Base-by-base conservation (phyloP, 2,113 vertebrate species). In the Tricholaema leucomelas region DNA sequence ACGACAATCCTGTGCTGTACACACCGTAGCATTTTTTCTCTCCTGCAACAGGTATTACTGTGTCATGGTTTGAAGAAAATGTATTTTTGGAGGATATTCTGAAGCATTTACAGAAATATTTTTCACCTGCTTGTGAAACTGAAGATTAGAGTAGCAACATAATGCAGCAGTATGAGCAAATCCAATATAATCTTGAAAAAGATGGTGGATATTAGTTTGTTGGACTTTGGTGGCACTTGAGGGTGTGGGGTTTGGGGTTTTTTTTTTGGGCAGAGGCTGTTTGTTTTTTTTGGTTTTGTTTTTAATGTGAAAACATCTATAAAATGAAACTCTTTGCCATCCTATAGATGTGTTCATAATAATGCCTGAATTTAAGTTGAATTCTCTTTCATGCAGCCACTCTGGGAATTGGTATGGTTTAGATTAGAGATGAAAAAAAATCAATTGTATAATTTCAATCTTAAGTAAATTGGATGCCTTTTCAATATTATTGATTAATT, bases 361-460 rank as follows among this genome's bases (percentile, higher is more conserved):
- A 72, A 76, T 90, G 24, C 70, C 55, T 76, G 25, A 78, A 90
- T 88, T 96, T 85, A 93, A 96, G 92, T 90, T 82, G 46, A 82
- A 92, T 95, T 64, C 55, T 46, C 54, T 63, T 65, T 92, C 77
- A 56, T 24, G 30, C 6, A 91, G 63, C 65, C 50, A 67, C 6
- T 85, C 24, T 13, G 67, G 14, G 85, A 95, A 61, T 59, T 56
- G 33, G 85, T 81, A 50, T 50, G 48, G 24, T 96, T 96, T 95
- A 78, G 28, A 90, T 87, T 85, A 93, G 28, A 82, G 42, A 36
- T 46, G 4, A 20, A 46, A 46, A 46, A 46, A 46, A 20, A 46
- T 20, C 19, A 24, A 88, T 17, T 44, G 7, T 85, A 86, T 93
- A 81, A 81, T 92, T 92, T 87, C 66, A 81, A 23, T 59, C 23